A percentile compares a stretch with the other conserved stretches of the same genome.
phyloP scores from a whole-genome alignment of 2,888 invertebrate genomes.

The Gisinianus flammeolus region DNA sequence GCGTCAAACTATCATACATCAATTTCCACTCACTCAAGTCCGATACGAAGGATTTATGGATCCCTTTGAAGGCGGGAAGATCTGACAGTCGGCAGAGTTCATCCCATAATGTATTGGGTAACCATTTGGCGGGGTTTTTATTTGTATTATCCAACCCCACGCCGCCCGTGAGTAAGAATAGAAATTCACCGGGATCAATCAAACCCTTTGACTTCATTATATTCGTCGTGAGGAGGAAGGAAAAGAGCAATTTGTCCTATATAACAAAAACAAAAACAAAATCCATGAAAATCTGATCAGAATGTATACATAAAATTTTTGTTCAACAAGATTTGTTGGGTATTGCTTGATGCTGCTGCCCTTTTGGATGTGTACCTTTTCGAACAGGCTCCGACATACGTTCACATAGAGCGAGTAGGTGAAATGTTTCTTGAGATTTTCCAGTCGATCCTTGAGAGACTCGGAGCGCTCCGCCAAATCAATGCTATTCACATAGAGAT shows the following conservation, averaged over 20 bases:
- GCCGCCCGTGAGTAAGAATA: constrained; percentile 87
- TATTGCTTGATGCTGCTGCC: neutral
- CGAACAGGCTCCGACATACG: constrained; percentile 91
- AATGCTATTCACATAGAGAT: constrained; percentile 82
- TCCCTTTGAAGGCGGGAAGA: constrained; percentile 71
- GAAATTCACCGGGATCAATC: constrained; percentile 74
- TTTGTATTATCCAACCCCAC: constrained; percentile 77
- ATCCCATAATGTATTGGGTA: constrained; percentile 80
- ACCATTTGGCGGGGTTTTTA: constrained; percentile 80
- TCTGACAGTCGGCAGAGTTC: constrained; percentile 76
- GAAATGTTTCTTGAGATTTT: constrained; percentile 78
- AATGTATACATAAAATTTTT: neutral
- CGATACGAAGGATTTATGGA: constrained; percentile 70
- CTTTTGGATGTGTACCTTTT: constrained; percentile 69
- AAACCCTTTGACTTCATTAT: constrained; percentile 70
- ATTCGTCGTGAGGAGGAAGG: constrained; percentile 76
- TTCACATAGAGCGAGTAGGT: constrained; percentile 88
- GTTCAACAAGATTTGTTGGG: neutral
- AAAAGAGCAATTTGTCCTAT: constrained; percentile 89
- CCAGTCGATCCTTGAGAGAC: constrained; percentile 74
- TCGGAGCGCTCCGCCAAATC: constrained; percentile 86
- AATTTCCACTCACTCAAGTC: constrained; percentile 72
- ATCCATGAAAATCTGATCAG: neutral
- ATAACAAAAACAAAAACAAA: constrained; percentile 46
- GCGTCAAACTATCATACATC: constrained; percentile 76